Conservation (phyloP, 2,888 invertebrate genomes). For the Meta bourneti region DNA sequence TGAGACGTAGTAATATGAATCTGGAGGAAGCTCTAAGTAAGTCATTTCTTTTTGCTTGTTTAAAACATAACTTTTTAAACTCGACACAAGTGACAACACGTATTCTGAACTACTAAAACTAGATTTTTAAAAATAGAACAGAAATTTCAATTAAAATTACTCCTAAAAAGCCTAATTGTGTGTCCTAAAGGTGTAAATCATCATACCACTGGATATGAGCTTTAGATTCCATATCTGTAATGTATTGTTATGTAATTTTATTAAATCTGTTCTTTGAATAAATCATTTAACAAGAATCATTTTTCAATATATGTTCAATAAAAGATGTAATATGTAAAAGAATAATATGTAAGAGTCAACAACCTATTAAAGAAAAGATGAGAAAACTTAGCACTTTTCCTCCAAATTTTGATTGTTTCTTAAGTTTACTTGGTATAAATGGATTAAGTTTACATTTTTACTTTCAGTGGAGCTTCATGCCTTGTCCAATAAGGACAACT, state of each 20-base stretch:
- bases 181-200: background rate
- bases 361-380: background rate
- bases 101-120: too few species aligned
- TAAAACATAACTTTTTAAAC: constrained; percentile 9
- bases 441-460: background rate
- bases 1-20: constrained; percentile 93
- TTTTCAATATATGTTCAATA: background rate
- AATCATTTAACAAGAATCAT: background rate
- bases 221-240: too few species aligned
- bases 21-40: constrained; percentile 91
- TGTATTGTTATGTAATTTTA: too few species aligned
- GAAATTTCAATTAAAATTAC: too few species aligned
- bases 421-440: background rate
- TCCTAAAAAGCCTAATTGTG: background rate
- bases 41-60: constrained; percentile 23
- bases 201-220: too few species aligned
- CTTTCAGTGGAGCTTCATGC: constrained; percentile 69
- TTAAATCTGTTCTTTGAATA: background rate
- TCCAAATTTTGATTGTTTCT: background rate
- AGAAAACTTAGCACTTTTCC: too few species aligned
- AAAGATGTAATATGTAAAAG: background rate
- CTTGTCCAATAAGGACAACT: constrained; percentile 57
- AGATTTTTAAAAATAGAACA: too few species aligned
- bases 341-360: background rate
- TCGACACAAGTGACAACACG: too few species aligned